These are phyloP conservation scores for Orthonychiurus folsomi DNA, from an alignment of 2,888 invertebrate genomes.

Conservation along the genomic window DNA sequence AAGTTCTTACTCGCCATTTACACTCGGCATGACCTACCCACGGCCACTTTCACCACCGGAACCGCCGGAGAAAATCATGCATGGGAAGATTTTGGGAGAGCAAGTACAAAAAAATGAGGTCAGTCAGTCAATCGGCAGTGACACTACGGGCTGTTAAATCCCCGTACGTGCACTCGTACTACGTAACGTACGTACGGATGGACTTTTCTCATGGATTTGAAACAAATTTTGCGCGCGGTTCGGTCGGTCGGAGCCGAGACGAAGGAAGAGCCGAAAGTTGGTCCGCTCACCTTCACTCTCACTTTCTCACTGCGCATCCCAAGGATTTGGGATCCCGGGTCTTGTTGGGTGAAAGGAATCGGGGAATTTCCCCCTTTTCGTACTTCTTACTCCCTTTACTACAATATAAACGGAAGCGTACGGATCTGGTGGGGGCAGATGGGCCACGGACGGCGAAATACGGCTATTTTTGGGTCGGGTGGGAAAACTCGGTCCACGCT, in stretches of 20 bases:
- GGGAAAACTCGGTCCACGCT: not conserved
- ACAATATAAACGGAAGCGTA: not conserved
- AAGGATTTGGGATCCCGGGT: constrained; percentile 30
- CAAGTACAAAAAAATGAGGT: not conserved
- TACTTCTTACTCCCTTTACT: not conserved
- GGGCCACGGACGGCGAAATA: too few relatives aligned
- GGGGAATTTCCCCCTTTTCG: constrained; percentile 3
- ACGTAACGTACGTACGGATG: too few relatives aligned
- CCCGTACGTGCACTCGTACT: too few relatives aligned
- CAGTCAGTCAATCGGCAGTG: too few relatives aligned
- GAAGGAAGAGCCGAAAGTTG: constrained; percentile 1
- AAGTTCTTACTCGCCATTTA: constrained; percentile 14
- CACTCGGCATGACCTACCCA: not conserved
- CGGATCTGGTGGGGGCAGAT: not conserved
- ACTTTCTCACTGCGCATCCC: constrained; percentile 33
- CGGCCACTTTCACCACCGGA: not conserved
- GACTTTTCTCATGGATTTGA: too few relatives aligned
- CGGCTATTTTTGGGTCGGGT: not conserved
- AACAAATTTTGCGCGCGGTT: too few relatives aligned
- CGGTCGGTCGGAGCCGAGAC: not conserved
- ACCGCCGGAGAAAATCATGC: not conserved
- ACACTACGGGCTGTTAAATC: too few relatives aligned
- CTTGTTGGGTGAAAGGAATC: constrained; percentile 1
- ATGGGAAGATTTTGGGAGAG: not conserved
- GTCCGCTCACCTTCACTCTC: constrained; percentile 13